Evolutionary conservation across 2,797 vertebrate species (phyloP), one percentile per base, ranked within the genome.

Genomic region (Siniperca scherzeri): DNA sequence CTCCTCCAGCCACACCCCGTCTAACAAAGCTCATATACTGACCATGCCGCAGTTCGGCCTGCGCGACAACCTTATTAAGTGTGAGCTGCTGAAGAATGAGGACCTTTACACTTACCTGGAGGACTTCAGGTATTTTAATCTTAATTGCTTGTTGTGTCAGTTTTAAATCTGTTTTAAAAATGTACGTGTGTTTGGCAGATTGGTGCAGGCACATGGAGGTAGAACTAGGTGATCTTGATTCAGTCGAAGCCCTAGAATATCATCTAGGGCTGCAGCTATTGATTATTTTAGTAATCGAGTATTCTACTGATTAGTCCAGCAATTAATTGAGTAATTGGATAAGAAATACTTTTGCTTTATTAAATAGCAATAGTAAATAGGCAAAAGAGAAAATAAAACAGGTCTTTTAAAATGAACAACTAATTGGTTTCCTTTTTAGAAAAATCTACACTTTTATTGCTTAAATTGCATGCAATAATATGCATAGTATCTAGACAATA

Each of bases 11-110:
- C 83, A 96, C 84, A 96, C 95, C 21, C 85, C 94, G 2, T 94
- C 96, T 0, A 96, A 97, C 90, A 96, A 97, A 90, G 96, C 95
- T 60, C 97, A 96, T 25, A 96, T 98, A 78, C 92, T 97, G 61
- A 89, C 96, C 72, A 95, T 99, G 93, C 96, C 97, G 0, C 97
- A 97, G 90, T 98, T 97, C 21, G 90, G 91, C 86, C 93, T 98
- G 13, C 95, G 98, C 61, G 98, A 99, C 85, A 98, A 97, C 62
- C 95, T 99, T 19, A 96, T 99, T 88, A 97, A 86, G 84, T 98
- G 97, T 85, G 96, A 97, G 83, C 96, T 99, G 19, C 77, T 96
- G 38, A 98, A 97, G 87, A 97, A 95, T 74, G 97, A 99, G 91
- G 96, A 96, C 1, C 85, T 94, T 19, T 99, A 99, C 93, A 98